These are phyloP conservation scores for Drosophila siamana DNA, from an alignment of 2,888 invertebrate genomes.

Conservation along the genomic window DNA sequence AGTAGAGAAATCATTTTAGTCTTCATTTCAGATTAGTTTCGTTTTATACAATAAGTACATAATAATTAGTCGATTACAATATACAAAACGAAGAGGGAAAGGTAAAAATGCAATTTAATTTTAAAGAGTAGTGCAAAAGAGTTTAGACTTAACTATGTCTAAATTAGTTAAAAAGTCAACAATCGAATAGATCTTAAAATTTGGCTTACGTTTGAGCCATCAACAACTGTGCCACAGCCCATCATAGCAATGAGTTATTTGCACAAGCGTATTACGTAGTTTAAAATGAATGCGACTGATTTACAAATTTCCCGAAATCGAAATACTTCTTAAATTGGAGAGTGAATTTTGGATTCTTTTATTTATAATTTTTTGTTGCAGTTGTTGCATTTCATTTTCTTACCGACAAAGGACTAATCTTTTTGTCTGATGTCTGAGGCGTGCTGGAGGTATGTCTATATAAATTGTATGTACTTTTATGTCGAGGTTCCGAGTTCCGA, in stretches of 20 bases:
- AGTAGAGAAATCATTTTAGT: slow-evolving; percentile 70
- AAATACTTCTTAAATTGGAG: background rate
- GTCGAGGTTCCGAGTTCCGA: slow-evolving; percentile 27
- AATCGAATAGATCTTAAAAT: slow-evolving; percentile 45
- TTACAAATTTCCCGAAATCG: slow-evolving; percentile 27
- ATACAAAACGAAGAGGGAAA: background rate
- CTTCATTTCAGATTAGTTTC: slow-evolving; percentile 64
- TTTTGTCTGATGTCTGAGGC: slow-evolving; percentile 49
- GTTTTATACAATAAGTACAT: slow-evolving; percentile 40
- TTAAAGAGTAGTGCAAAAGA: slow-evolving; percentile 21
- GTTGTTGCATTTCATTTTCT: slow-evolving; percentile 12
- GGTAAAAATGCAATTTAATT: slow-evolving; percentile 25
- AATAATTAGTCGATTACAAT: slow-evolving; percentile 9
- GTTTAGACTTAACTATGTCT: slow-evolving; percentile 18
- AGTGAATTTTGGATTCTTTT: slow-evolving; percentile 10
- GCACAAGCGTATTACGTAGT: slow-evolving; percentile 28
- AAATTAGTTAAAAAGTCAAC: slow-evolving; percentile 41
- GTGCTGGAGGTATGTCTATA: slow-evolving; percentile 71
- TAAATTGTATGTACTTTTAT: slow-evolving; percentile 49
- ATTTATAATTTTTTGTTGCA: background rate
- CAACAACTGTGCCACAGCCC: slow-evolving; percentile 36
- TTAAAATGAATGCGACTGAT: slow-evolving; percentile 19
- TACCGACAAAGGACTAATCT: slow-evolving; percentile 26
- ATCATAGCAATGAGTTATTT: slow-evolving; percentile 63
- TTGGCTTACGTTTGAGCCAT: slow-evolving; percentile 31